These are phyloP conservation scores for Cyclura pinguis DNA, from an alignment of 2,797 vertebrate genomes.

Conservation along the genomic window DNA sequence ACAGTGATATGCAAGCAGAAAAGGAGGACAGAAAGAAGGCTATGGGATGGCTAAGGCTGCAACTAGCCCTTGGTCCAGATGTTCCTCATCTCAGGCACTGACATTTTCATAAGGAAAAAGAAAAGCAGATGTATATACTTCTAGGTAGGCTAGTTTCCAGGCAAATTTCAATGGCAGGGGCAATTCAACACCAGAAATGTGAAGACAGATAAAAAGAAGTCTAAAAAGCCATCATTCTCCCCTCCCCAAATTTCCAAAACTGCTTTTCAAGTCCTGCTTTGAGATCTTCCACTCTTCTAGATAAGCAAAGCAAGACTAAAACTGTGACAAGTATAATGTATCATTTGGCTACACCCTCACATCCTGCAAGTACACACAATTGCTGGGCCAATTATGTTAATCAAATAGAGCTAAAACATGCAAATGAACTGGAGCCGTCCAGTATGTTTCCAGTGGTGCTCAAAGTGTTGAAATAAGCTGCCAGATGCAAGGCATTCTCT, in stretches of 20 bases:
- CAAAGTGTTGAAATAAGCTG: not conserved
- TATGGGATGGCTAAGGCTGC: not conserved
- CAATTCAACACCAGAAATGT: not conserved
- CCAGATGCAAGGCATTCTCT: not conserved
- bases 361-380: not conserved
- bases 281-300: not conserved
- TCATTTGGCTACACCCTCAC: not conserved
- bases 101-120: not conserved
- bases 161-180: not conserved
- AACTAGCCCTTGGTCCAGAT: not conserved
- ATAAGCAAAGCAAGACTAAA: not conserved
- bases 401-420: constrained; percentile 28
- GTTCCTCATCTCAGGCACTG: not conserved
- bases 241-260: too few relatives aligned
- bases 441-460: not conserved
- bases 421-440: constrained; percentile 9
- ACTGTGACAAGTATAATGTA: not conserved
- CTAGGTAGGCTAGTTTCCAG: not conserved
- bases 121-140: not conserved
- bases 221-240: not conserved
- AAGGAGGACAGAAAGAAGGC: too few relatives aligned
- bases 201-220: not conserved
- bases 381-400: constrained; percentile 14
- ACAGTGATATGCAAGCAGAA: too few relatives aligned
- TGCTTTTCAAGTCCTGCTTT: not conserved